Percentiles rank a stretch among this genome's conserved stretches.
Conservation (phyloP, 2,113 vertebrate species). For the Serranochromis macrocephalus region DNA sequence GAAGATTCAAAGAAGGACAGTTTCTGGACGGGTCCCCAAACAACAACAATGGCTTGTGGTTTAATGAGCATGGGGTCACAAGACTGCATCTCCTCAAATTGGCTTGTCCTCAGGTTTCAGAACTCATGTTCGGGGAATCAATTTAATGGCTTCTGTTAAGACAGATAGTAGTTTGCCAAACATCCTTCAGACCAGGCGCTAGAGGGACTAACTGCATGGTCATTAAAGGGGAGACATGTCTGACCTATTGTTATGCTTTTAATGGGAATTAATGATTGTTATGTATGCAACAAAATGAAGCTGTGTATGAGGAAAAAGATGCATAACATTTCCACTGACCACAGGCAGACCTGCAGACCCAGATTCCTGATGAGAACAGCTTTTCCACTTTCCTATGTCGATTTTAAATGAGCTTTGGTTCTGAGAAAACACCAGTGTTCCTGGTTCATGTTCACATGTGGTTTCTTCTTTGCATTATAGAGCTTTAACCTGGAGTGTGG, state of each 20-base stretch:
- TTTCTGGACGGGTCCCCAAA: not conserved
- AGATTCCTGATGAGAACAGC: not conserved
- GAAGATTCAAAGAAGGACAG: slow-evolving; percentile 19
- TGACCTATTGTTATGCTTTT: not conserved
- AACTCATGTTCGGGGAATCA: not conserved
- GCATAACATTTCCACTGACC: not conserved
- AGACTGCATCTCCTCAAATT: not conserved
- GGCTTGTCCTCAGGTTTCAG: slow-evolving; percentile 1
- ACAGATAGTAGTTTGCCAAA: not conserved
- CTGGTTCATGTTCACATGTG: not conserved
- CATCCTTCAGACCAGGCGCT: not conserved
- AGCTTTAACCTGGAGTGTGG: not conserved
- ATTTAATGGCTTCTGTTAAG: not conserved
- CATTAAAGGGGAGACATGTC: not conserved
- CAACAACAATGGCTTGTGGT: not conserved
- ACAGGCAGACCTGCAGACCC: not conserved
- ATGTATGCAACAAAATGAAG: not conserved
- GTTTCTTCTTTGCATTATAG: not conserved
- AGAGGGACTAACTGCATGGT: not conserved
- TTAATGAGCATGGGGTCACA: slow-evolving; percentile 10
- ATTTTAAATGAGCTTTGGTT: not conserved
- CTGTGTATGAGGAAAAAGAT: not conserved
- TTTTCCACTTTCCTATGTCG: not conserved
- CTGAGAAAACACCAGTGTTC: not conserved
- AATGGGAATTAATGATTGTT: not conserved